phyloP scores from a whole-genome alignment of 2,797 vertebrate species.

The Arnoldichthys spilopterus region DNA sequence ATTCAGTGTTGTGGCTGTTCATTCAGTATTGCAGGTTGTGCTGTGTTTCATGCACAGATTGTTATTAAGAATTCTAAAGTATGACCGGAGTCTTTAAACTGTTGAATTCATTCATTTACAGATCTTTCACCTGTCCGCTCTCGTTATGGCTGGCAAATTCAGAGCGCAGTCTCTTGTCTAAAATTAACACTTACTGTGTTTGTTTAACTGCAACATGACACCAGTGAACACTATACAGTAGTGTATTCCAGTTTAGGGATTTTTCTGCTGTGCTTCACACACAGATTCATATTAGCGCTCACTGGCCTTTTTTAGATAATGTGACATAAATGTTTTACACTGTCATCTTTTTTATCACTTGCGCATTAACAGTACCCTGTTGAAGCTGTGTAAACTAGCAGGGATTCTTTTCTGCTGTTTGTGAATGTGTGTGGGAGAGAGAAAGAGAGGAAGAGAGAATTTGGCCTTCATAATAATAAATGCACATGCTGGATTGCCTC shows the following conservation, averaged over 20 bases:
- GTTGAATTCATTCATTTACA: not conserved
- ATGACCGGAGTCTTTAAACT: not conserved
- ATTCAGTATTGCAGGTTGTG: not conserved
- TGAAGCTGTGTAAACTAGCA: not conserved
- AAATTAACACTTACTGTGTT: not conserved
- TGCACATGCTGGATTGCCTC: constrained; percentile 24
- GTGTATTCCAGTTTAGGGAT: not conserved
- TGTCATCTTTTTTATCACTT: not conserved
- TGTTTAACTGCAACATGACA: not conserved
- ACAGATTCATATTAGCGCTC: not conserved
- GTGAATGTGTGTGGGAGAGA: not conserved
- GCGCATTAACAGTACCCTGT: not conserved
- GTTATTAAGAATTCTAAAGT: not conserved
- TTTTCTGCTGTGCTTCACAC: not conserved
- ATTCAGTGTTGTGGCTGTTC: not conserved
- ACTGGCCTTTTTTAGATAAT: not conserved
- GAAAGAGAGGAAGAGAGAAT: not conserved
- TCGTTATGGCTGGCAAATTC: not conserved
- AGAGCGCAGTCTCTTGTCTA: not conserved
- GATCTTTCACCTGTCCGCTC: not conserved
- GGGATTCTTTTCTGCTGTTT: not conserved
- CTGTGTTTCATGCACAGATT: not conserved
- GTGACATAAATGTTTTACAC: not conserved
- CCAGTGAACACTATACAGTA: not conserved
- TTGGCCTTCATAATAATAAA: constrained; percentile 10